Percentiles rank a stretch among this genome's conserved stretches.
Evolutionary conservation across 2,113 vertebrate genomes (phyloP).

Genomic region (Bothrops jararaca): DNA sequence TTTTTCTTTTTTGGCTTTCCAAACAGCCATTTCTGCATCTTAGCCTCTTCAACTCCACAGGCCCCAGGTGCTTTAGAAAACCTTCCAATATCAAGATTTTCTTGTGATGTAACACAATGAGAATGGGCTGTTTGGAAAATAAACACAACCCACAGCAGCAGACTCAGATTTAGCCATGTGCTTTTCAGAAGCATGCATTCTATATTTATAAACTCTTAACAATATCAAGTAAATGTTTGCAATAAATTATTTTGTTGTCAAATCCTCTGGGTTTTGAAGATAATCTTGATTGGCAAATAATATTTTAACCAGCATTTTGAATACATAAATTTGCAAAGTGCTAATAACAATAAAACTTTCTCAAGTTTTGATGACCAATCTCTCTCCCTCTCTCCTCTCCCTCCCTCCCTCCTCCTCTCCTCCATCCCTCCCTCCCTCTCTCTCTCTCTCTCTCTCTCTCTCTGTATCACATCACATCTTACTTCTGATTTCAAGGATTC

Average conservation of each 20-base stretch:
- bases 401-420: too few relatives aligned
- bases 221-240: neutral
- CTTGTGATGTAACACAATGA: neutral
- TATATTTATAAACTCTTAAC: neutral
- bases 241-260: neutral
- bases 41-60: neutral
- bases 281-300: neutral
- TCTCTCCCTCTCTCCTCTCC: too few relatives aligned
- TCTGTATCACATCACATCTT: too few relatives aligned
- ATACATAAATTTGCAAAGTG: neutral
- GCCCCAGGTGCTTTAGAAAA: neutral
- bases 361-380: too few relatives aligned
- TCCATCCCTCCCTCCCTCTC: too few relatives aligned
- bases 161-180: neutral
- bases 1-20: neutral
- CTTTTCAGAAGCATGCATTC: neutral
- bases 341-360: neutral
- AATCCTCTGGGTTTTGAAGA: neutral
- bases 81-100: neutral
- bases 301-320: neutral
- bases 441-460: too few relatives aligned
- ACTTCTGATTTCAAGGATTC: neutral
- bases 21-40: neutral
- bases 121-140: constrained; percentile 8
- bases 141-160: neutral